These are phyloP conservation scores for Hoplostethus atlanticus DNA, from an alignment of 2,797 vertebrate genomes.

Conservation along the genomic window DNA sequence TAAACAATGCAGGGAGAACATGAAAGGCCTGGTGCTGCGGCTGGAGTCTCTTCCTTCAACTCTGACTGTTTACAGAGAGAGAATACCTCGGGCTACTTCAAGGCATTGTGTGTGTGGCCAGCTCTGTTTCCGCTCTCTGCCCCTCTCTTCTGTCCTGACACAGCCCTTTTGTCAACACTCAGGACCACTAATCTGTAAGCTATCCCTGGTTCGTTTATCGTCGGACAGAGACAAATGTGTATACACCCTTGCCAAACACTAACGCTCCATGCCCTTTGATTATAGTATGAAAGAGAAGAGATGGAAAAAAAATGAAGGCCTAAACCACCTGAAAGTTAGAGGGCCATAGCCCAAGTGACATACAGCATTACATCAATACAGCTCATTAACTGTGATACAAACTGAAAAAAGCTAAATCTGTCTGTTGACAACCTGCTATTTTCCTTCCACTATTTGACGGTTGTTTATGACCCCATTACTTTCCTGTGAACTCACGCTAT, in stretches of 20 bases:
- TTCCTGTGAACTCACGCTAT: slow-evolving; percentile 59
- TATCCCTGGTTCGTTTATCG: slow-evolving; percentile 63
- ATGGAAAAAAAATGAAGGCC: slow-evolving; percentile 32
- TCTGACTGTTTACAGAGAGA: slow-evolving; percentile 77
- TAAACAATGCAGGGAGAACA: slow-evolving; percentile 80
- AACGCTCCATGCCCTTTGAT: slow-evolving; percentile 65
- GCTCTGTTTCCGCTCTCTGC: slow-evolving; percentile 67
- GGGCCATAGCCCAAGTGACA: slow-evolving; percentile 52
- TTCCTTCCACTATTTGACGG: slow-evolving; percentile 50
- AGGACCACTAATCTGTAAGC: slow-evolving; percentile 75
- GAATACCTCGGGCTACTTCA: slow-evolving; percentile 68
- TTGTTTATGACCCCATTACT: slow-evolving; percentile 74
- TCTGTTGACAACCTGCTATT: slow-evolving; percentile 55
- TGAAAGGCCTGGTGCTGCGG: slow-evolving; percentile 75
- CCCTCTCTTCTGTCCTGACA: slow-evolving; percentile 54
- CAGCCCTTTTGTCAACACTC: slow-evolving; percentile 76
- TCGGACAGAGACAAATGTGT: slow-evolving; percentile 64
- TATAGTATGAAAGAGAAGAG: slow-evolving; percentile 58
- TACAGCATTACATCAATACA: slow-evolving; percentile 43
- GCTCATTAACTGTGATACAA: slow-evolving; percentile 50
- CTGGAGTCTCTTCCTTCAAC: slow-evolving; percentile 73
- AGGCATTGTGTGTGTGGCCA: slow-evolving; percentile 73
- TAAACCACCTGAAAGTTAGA: slow-evolving; percentile 65
- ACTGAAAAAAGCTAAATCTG: slow-evolving; percentile 35
- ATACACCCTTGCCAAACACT: slow-evolving; percentile 65